These are phyloP conservation scores for Petrocephalus microphthalmus DNA, from an alignment of 2,113 vertebrate species.

Conservation along the genomic window DNA sequence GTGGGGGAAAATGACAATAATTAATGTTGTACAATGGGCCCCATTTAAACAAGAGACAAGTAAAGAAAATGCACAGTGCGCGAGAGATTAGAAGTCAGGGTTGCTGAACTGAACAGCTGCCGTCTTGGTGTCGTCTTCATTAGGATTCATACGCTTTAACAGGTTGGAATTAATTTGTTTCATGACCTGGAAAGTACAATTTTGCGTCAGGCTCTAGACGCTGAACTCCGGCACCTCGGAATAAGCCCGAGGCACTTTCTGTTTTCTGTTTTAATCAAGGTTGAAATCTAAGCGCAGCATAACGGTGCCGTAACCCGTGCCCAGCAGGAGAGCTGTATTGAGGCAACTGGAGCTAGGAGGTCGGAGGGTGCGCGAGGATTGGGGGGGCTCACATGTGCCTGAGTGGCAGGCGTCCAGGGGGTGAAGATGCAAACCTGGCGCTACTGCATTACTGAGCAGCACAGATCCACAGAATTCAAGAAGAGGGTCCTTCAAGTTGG, in stretches of 20 bases:
- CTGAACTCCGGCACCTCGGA: neutral
- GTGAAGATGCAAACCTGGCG: neutral
- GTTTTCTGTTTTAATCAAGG: slow-evolving; percentile 5
- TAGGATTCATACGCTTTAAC: neutral
- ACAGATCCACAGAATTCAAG: neutral
- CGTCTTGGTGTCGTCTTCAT: neutral
- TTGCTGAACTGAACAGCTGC: neutral
- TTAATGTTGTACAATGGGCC: neutral
- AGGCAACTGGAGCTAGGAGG: neutral
- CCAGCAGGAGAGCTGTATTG: neutral
- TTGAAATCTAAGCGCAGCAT: neutral
- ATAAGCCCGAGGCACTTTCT: neutral
- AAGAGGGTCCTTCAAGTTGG: neutral
- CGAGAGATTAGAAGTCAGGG: neutral
- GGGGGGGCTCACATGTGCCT: neutral
- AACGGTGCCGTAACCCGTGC: neutral
- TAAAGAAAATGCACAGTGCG: neutral
- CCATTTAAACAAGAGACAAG: neutral
- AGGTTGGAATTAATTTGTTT: slow-evolving; percentile 7
- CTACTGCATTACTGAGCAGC: neutral
- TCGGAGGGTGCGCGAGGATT: neutral
- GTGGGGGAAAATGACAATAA: neutral
- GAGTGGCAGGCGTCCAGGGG: neutral
- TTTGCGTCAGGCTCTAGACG: neutral
- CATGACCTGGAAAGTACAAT: slow-evolving; percentile 11